phyloP scores from a whole-genome alignment of 2,113 vertebrate species.

The Rhipidura dahli region DNA sequence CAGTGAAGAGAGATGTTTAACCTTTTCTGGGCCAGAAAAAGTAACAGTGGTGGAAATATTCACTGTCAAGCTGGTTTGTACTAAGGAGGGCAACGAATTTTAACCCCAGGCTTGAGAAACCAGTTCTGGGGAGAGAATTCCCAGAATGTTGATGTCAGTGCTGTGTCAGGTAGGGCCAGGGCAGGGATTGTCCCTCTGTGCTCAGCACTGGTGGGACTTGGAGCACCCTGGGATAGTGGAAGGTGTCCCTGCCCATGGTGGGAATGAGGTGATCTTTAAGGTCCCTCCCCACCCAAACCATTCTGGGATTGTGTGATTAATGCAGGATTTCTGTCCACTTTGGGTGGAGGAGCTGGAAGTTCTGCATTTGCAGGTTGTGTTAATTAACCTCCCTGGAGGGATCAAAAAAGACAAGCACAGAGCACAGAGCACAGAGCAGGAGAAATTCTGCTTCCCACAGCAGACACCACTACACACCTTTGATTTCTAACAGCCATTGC shows the following conservation, averaged over 20 bases:
- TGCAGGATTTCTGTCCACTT: background rate
- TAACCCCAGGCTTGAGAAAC: background rate
- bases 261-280: background rate
- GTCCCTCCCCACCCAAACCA: background rate
- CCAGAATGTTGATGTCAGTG: background rate
- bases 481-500: background rate
- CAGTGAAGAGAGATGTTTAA: background rate
- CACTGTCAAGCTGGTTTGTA: background rate
- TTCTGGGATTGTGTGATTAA: background rate
- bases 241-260: background rate
- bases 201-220: background rate
- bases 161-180: background rate
- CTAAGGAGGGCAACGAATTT: background rate
- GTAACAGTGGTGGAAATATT: background rate
- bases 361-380: background rate
- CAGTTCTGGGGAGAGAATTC: background rate
- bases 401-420: background rate
- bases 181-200: background rate
- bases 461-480: background rate
- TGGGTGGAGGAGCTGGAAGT: background rate
- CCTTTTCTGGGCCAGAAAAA: background rate
- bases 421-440: background rate
- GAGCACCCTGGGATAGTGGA: background rate
- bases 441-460: background rate
- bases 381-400: background rate